A percentile compares a stretch with the other conserved stretches of the same genome.
These are phyloP conservation scores for Anser brachyrhynchus DNA, from an alignment of 2,113 vertebrate genomes.

Conservation along the genomic window DNA sequence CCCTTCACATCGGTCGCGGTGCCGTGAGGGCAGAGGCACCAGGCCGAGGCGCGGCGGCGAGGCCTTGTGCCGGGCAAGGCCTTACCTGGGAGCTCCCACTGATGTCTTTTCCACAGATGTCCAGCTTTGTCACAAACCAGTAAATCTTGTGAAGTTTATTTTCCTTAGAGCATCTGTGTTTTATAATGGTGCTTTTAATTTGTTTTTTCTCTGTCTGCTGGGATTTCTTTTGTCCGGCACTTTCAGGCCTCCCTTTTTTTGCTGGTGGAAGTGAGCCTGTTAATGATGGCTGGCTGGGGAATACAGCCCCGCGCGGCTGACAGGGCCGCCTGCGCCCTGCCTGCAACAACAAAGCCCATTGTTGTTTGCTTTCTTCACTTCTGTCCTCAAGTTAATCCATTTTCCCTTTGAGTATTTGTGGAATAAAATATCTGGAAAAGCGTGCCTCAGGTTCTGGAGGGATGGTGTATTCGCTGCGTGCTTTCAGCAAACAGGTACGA, in stretches of 20 bases:
- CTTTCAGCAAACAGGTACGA: neutral
- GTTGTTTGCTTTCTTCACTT: constrained; percentile 74
- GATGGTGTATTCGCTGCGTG: neutral
- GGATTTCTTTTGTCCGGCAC: constrained; percentile 88
- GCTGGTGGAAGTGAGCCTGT: constrained; percentile 85
- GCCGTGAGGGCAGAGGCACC: neutral
- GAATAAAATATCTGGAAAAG: constrained; percentile 73
- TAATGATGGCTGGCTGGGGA: constrained; percentile 87
- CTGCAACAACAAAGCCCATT: constrained; percentile 74
- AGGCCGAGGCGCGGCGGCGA: constrained; percentile 21
- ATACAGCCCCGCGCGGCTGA: constrained; percentile 71
- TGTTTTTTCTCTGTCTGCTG: constrained; percentile 92
- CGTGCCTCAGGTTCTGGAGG: constrained; percentile 30
- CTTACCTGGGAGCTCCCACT: constrained; percentile 82
- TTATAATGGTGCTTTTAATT: constrained; percentile 97
- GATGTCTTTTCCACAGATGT: constrained; percentile 93
- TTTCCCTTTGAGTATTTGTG: constrained; percentile 67
- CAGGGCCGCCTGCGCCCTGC: constrained; percentile 67
- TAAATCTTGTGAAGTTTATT: constrained; percentile 96
- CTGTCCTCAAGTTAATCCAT: constrained; percentile 73
- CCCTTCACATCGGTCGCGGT: no score
- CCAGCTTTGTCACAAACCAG: constrained; percentile 85
- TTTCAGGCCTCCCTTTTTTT: constrained; percentile 79
- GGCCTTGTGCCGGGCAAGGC: constrained; percentile 15
- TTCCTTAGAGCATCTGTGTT: constrained; percentile 98